Base-by-base conservation (phyloP, 1,140 invertebrate species). In the Leptinotarsa lineolata region DNA sequence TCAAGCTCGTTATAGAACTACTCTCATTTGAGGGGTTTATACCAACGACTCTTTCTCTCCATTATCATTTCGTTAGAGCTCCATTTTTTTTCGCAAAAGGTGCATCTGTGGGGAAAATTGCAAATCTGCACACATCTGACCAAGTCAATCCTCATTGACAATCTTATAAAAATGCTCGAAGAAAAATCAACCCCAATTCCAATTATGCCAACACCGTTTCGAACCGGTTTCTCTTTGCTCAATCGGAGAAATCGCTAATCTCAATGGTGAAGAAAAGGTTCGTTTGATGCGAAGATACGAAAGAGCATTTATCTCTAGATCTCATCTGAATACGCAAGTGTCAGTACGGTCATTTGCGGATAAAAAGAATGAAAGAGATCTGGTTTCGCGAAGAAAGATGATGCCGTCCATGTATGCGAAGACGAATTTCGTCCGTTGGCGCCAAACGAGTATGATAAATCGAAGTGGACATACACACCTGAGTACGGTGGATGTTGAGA, bases 381-480 rank as follows among this genome's bases (percentile, higher is more conserved):
- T 58, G 68, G 68, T 69, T 69, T 69, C 59, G 54, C 68, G 58
- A 69, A 69, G 45, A 46, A 46, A 68, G 66, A 39, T 68, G 66
- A 46, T 39, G 30, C 30, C 30, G 30, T 39, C 30, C 30, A 39
- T 39, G 30, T 39, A 39, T 39, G 30, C 45, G 20, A 46, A 58
- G 68, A 21, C 66, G 66, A 68, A 46, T 46, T 68, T 68, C 44
- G 68, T 46, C 68, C 68, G 68, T 69, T 69, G 68, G 48, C 68
- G 68, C 68, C 68, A 69, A 69, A 69, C 68, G 24, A 48, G 68
- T 69, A 69, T 69, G 68, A 18, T 69, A 59, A 69, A 58, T 69
- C 58, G 68, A 54, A 48, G 68, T 69, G 68, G 45, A 68, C 66
- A 18, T 44, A 68, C 66, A 69, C 68, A 69, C 68, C 68, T 69